phyloP scores from a whole-genome alignment of 2,888 invertebrate species.

The Oscheius myriophilus region DNA sequence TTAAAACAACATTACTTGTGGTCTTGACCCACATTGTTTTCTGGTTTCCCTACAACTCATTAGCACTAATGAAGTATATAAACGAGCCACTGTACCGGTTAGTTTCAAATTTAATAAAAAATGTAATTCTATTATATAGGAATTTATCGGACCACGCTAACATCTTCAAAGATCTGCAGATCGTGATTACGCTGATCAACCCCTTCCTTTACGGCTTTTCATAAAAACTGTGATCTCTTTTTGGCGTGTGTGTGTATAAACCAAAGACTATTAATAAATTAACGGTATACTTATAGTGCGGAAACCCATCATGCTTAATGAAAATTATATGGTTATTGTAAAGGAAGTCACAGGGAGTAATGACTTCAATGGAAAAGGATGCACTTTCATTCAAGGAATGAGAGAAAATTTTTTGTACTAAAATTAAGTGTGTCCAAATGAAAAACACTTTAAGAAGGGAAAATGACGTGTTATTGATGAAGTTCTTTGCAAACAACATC shows the following conservation, averaged over 20 bases:
- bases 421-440: no score
- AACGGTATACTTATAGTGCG: neutral
- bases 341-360: no score
- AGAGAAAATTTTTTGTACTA: no score
- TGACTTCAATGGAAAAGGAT: no score
- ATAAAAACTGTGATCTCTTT: no score
- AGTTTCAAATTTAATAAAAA: conserved; percentile 23
- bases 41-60: conserved; percentile 69
- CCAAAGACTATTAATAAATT: neutral
- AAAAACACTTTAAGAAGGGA: no score
- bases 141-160: conserved; percentile 56
- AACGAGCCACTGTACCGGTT: conserved; percentile 48
- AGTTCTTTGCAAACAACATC: no score
- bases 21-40: conserved; percentile 66
- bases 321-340: no score
- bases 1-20: conserved; percentile 67
- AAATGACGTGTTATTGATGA: no score
- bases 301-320: no score
- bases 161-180: conserved; percentile 68
- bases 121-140: conserved; percentile 35
- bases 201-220: conserved; percentile 68
- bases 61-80: conserved; percentile 62
- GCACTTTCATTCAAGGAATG: no score
- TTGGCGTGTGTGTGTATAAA: no score
- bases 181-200: conserved; percentile 68